Percentiles rank a stretch among this genome's conserved stretches.
Evolutionary conservation across 2,888 invertebrate species (phyloP).

Genomic region (Julus scanicus): DNA sequence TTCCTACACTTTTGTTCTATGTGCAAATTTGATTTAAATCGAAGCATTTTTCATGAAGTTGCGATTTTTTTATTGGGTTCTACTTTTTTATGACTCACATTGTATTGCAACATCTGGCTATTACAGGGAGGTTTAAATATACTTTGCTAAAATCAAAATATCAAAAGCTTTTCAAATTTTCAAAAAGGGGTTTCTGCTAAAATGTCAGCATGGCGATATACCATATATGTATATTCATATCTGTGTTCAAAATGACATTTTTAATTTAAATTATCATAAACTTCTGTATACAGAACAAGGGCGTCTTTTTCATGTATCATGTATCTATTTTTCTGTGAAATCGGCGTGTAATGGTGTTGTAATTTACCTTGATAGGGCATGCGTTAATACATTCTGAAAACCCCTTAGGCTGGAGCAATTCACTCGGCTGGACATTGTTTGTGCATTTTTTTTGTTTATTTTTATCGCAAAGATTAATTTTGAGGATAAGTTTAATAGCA

Average conservation of each 20-base stretch:
- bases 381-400: neutral
- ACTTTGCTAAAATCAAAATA: no score
- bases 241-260: neutral
- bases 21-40: no score
- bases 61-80: no score
- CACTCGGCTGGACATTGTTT: conserved; percentile 28
- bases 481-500: conserved; percentile 21
- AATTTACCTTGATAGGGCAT: neutral
- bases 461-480: neutral
- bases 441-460: neutral
- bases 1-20: no score
- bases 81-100: no score
- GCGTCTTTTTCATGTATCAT: neutral
- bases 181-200: no score
- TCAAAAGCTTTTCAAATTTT: no score
- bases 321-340: neutral
- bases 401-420: conserved; percentile 1
- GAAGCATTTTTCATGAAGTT: no score
- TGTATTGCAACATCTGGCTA: no score
- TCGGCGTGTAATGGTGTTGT: neutral
- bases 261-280: neutral
- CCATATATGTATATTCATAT: no score
- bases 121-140: no score
- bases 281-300: neutral
- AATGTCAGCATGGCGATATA: no score